Evolutionary conservation across 2,888 invertebrate genomes (phyloP), one percentile per base, ranked within the genome.

Genomic region (Volucella zonaria): DNA sequence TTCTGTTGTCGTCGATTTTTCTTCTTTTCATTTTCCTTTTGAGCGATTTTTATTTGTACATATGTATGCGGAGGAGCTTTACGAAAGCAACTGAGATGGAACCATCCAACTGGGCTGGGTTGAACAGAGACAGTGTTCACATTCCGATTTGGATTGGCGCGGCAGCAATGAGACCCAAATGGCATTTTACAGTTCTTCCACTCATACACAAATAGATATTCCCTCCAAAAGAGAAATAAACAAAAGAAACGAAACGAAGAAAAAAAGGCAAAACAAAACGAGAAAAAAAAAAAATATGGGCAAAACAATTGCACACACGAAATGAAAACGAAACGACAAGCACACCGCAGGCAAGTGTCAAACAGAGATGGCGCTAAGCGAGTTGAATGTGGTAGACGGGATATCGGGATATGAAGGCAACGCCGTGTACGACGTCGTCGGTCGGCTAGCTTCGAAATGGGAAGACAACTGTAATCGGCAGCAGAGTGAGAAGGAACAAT

Each of bases 111-210:
- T 8, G 1, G 3, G 14, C 14, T 40, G 9, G 12, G 81, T 47
- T 81, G 8, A 67, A 85, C 54, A 85, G 85, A 85, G 85, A 76
- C 3, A 51, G 62, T 58, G 67, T 73, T 77, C 58, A 59, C 81
- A 85, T 85, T 85, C 77, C 81, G 76, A 85, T 81, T 85, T 77
- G 85, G 85, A 85, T 85, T 85, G 85, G 85, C 81, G 85, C 81
- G 76, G 80, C 83, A 67, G 83, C 85, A 85, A 85, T 85, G 85
- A 81, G 71, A 85, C 71, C 70, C 85, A 77, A 85, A 85, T 85
- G 85, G 76, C 85, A 85, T 85, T 85, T 85, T 85, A 85, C 85
- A 81, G 85, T 85, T 85, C 85, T 85, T 81, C 85, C 80, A 85
- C 85, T 85, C 85, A 85, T 85, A 81, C 85, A 85, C 85, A 85